Base-by-base conservation (phyloP, 2,113 vertebrate species). In the Antennarius striatus region DNA sequence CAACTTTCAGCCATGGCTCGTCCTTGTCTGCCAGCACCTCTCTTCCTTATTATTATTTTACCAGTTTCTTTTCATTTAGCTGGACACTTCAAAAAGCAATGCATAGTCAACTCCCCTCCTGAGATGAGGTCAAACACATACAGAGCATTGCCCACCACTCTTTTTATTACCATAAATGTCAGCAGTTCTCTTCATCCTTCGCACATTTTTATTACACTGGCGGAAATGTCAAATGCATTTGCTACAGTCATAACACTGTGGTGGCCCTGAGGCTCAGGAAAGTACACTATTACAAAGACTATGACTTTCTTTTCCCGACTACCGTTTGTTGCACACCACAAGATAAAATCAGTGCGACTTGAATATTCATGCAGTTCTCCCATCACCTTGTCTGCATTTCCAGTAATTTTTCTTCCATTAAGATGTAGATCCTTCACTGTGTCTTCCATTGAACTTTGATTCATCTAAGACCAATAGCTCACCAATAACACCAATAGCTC, bases 91-190 rank as follows among this genome's bases (percentile, higher is more conserved):
- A 91, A 92, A 91, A 88, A 84, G 78, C 84, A 80, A 89, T 92
- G 90, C 86, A 92, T 92, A 91, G 88, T 92, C 90, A 92, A 90
- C 75, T 77, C 61, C 48, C 73, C 73, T 59, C 60, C 69, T 10
- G 79, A 77, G 89, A 91, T 85, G 88, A 82, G 90, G 90, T 92
- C 92, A 91, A 91, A 84, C 82, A 80, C 83, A 86, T 79, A 84
- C 81, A 71, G 78, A 67, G 68, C 71, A 57, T 51, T 79, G 83
- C 52, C 71, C 71, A 49, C 73, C 46, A 55, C 81, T 85, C 69
- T 89, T 87, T 92, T 89, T 88, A 92, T 92, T 92, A 93, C 87
- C 91, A 93, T 91, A 91, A 93, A 93, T 93, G 92, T 93, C 91
- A 93, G 82, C 82, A 84, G 85, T 72, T 81, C 81, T 84, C 88